Percentiles rank a stretch among this genome's conserved stretches.
Conservation (phyloP, 35 echinoderm and acorn worm species). For the Apostichopus californicus region DNA sequence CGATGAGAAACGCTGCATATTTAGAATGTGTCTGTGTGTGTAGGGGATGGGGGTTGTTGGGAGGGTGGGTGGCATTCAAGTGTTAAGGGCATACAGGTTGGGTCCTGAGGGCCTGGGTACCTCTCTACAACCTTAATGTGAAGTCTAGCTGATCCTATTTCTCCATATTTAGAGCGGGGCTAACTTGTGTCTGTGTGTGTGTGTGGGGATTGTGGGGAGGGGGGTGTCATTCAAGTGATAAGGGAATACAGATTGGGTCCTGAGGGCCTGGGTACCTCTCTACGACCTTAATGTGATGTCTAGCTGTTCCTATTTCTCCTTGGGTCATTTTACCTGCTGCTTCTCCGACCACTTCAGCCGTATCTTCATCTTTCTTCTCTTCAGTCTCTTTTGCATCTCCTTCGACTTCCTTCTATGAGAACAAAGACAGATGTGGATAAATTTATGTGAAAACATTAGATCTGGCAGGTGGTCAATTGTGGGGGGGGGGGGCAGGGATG, state of each 20-base stretch:
- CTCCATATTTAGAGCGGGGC: background rate
- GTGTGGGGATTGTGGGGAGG: too few species aligned
- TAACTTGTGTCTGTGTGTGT: too few species aligned
- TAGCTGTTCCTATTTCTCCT: background rate
- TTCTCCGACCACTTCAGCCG: background rate
- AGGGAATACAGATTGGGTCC: background rate
- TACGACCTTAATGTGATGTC: background rate
- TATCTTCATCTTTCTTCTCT: constrained; percentile 43
- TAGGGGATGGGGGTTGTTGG: too few species aligned
- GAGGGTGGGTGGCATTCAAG: too few species aligned
- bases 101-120: background rate
- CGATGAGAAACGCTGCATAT: too few species aligned
- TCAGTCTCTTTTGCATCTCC: constrained; percentile 41
- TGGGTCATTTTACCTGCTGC: constrained; percentile 33
- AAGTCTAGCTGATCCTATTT: background rate
- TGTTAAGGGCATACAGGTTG: background rate
- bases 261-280: background rate
- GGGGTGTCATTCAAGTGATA: too few species aligned
- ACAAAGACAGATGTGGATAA: too few species aligned
- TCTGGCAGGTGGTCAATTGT: background rate
- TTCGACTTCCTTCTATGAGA: constrained; percentile 4
- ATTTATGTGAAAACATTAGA: too few species aligned
- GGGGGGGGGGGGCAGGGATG: too few species aligned
- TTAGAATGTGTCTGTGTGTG: too few species aligned
- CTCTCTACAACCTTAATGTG: background rate